These are phyloP conservation scores for Dendrolimus kikuchii DNA, from an alignment of 1,140 invertebrate genomes.

Conservation along the genomic window DNA sequence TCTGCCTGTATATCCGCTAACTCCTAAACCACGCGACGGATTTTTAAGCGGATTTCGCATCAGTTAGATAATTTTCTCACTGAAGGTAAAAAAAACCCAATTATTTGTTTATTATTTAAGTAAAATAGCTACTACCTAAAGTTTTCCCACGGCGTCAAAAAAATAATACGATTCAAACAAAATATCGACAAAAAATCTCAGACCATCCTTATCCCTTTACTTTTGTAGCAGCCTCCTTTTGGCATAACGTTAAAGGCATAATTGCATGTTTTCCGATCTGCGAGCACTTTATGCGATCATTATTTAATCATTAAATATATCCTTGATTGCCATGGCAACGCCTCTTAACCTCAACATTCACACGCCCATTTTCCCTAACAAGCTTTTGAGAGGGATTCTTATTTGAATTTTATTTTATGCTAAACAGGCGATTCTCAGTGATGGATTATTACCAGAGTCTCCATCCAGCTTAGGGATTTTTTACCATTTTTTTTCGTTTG, in stretches of 20 bases:
- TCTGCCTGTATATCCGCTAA: too few species aligned
- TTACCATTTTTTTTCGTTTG: too few species aligned
- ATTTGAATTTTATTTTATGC: slow-evolving; percentile 21
- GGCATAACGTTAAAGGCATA: slow-evolving; percentile 30
- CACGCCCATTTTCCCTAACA: background rate
- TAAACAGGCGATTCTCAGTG: background rate
- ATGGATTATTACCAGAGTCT: too few species aligned
- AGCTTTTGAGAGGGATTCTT: slow-evolving; percentile 1
- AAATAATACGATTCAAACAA: too few species aligned
- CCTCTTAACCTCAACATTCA: slow-evolving; percentile 22
- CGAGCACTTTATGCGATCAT: slow-evolving; percentile 48
- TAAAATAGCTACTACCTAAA: too few species aligned
- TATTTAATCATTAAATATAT: slow-evolving; percentile 52
- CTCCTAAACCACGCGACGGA: too few species aligned
- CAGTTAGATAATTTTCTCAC: too few species aligned
- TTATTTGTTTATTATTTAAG: too few species aligned
- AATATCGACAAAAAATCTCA: background rate
- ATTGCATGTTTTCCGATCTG: slow-evolving; percentile 61
- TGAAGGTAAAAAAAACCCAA: too few species aligned
- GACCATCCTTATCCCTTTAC: background rate
- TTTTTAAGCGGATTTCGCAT: too few species aligned
- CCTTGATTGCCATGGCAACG: slow-evolving; percentile 48
- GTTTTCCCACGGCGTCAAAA: too few species aligned
- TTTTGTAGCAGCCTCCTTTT: background rate
- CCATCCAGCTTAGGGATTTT: too few species aligned